Base-by-base conservation (phyloP, 2,113 vertebrate species). In the Chitala chitala region DNA sequence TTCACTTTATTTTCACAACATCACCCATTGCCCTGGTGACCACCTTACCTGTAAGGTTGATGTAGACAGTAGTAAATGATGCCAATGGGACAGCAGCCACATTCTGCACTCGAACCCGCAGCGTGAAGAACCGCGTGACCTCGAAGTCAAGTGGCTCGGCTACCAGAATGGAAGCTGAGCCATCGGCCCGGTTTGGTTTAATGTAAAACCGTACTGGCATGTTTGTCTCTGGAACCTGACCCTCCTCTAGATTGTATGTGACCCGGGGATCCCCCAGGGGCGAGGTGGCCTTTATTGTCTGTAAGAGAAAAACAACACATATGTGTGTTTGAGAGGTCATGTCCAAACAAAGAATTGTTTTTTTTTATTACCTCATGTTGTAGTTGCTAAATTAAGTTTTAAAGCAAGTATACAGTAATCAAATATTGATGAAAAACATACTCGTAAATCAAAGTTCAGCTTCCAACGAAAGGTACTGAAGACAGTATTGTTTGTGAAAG, bases 201-300 rank as follows among this genome's bases (percentile, higher is more conserved):
- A 96, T 83, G 84, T 95, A 96, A 88, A 95, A 96, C 36, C 88
- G 90, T 75, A 95, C 89, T 2, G 94, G 94, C 90, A 93, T 92
- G 89, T 95, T 95, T 73, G 93, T 92, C 86, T 93, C 94, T 5
- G 93, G 92, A 56, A 95, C 90, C 81, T 93, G 93, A 42, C 94
- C 94, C 75, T 95, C 94, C 83, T 95, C 94, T 81, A 96, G 88
- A 81, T 92, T 92, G 78, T 95, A 96, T 0, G 91, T 95, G 74
- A 96, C 92, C 63, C 93, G 86, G 38, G 93, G 91, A 80, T 95
- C 94, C 17, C 88, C 92, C 17, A 94, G 90, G 0, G 88, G 90
- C 33, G 94, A 94, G 2, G 90, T 93, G 4, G 94, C 93, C 86
- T 93, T 94, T 77, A 94, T 80, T 7, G 90, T 94, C 94, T 96